Base-by-base conservation (phyloP, 1,140 invertebrate species). In the Tetramorium alpestre region DNA sequence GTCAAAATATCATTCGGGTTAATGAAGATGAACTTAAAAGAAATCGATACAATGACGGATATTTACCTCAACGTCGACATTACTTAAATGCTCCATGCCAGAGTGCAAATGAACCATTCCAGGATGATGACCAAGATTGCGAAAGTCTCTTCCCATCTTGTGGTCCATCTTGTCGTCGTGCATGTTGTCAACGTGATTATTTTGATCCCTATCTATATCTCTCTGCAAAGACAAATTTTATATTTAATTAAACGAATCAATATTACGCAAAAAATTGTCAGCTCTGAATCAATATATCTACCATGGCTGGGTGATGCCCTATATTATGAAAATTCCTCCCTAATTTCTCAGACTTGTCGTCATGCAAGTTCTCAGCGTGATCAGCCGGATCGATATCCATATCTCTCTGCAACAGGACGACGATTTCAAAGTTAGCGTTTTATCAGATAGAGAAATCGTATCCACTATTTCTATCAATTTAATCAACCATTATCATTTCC, bases 81-180 rank as follows among this genome's bases (percentile, higher is more conserved):
- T 93, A 77, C 85, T 92, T 69, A 94, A 89, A 85, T 94, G 93
- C 33, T 94, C 93, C 49, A 93, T 93, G 33, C 92, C 92, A 33
- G 91, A 90, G 58, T 93, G 92, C 56, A 94, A 88, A 56, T 94
- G 93, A 51, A 93, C 91, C 87, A 93, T 93, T 58, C 85, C 88
- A 13, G 93, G 84, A 86, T 93, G 93, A 85, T 94, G 90, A 44
- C 85, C 87, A 80, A 93, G 88, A 91, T 85, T 92, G 56, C 93
- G 93, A 89, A 93, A 94, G 88, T 94, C 93, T 86, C 93, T 88
- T 65, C 88, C 91, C 41, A 93, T 81, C 86, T 94, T 94, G 41
- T 92, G 91, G 44, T 94, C 93, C 16, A 91, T 78, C 87, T 93
- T 94, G 7, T 93, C 93, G 33, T 94, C 93, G 0, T 93, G 90